Conservation (phyloP, 2,113 vertebrate genomes). For the Chloebia gouldiae region DNA sequence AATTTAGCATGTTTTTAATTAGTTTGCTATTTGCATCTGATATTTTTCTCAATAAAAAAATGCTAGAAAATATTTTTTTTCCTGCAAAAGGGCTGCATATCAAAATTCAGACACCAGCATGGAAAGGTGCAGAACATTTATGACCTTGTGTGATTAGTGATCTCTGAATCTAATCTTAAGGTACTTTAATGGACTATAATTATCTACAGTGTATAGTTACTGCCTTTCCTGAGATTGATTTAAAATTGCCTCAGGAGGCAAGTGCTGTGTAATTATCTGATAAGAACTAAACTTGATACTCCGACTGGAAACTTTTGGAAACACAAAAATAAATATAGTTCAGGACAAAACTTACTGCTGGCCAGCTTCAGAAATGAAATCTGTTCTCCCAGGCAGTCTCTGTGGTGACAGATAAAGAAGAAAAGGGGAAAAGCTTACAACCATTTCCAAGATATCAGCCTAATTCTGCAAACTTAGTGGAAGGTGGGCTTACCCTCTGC, state of each 20-base stretch:
- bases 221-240: conserved; percentile 70
- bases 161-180: conserved; percentile 72
- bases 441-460: not conserved
- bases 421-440: conserved; percentile 7
- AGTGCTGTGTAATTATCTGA: conserved; percentile 73
- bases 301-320: conserved; percentile 58
- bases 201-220: conserved; percentile 71
- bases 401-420: conserved; percentile 45
- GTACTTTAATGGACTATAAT: conserved; percentile 74
- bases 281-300: conserved; percentile 72
- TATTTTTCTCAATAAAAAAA: conserved; percentile 15
- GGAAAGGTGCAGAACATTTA: conserved; percentile 57
- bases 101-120: conserved; percentile 48
- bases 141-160: conserved; percentile 72
- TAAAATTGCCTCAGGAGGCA: conserved; percentile 70
- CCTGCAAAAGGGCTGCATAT: not conserved
- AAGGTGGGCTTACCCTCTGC: not conserved
- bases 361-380: conserved; percentile 47
- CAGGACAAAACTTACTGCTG: conserved; percentile 50
- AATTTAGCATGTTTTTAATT: conserved; percentile 47
- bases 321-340: conserved; percentile 65
- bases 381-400: conserved; percentile 16
- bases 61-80: not conserved
- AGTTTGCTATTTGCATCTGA: conserved; percentile 20
- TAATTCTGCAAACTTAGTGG: not conserved